phyloP scores from a whole-genome alignment of 2,113 vertebrate species.

The Podarcis muralis region DNA sequence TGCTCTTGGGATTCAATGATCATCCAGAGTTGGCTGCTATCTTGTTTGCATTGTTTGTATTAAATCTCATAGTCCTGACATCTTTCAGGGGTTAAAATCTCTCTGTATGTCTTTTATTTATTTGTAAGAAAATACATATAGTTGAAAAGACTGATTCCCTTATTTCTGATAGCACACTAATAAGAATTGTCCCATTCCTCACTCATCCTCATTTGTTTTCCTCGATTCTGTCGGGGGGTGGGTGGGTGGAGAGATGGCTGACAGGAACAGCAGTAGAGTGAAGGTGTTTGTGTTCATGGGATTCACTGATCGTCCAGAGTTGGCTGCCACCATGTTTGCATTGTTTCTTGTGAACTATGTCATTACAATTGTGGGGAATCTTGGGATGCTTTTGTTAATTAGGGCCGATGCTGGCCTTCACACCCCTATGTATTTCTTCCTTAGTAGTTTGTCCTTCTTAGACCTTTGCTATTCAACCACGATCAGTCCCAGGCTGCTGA shows the following conservation, averaged over 20 bases:
- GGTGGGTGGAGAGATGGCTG: neutral
- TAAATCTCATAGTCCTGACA: no score
- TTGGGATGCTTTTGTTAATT: slow-evolving; percentile 54
- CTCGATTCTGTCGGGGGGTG: neutral
- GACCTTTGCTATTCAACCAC: slow-evolving; percentile 3
- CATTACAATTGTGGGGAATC: slow-evolving; percentile 41
- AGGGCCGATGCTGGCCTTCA: slow-evolving; percentile 47
- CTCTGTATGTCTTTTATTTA: neutral
- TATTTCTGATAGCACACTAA: neutral
- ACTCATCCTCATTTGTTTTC: neutral
- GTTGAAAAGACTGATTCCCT: neutral
- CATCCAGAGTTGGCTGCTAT: neutral
- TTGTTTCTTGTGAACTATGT: slow-evolving; percentile 66
- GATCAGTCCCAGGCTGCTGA: slow-evolving; percentile 18
- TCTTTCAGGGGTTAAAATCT: neutral
- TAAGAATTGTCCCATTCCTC: no score
- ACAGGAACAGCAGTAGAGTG: neutral
- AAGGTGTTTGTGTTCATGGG: slow-evolving; percentile 13
- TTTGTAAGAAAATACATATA: neutral
- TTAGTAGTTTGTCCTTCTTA: slow-evolving; percentile 24
- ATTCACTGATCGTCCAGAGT: neutral
- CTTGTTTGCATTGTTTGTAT: slow-evolving; percentile 52
- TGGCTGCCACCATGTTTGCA: slow-evolving; percentile 48
- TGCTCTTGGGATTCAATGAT: slow-evolving; percentile 2
- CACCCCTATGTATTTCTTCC: slow-evolving; percentile 14